Evolutionary conservation across 2,888 invertebrate species (phyloP).

Genomic region (Oligia strigilis): DNA sequence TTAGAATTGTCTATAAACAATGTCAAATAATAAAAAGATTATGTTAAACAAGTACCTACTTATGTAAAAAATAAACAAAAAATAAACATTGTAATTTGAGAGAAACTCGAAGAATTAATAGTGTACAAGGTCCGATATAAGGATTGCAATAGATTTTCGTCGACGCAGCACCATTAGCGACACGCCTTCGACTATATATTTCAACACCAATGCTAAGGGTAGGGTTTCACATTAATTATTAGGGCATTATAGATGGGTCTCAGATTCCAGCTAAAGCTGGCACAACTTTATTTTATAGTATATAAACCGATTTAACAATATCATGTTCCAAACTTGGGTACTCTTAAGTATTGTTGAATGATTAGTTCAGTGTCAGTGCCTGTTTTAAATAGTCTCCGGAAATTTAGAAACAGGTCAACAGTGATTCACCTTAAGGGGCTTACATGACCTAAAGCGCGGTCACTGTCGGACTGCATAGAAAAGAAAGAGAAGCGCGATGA

Average conservation of each 20-base stretch:
- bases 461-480: no score
- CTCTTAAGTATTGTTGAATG: neutral
- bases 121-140: neutral
- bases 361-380: neutral
- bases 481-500: no score
- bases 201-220: neutral
- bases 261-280: neutral
- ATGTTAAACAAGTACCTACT: no score
- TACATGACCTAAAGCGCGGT: no score
- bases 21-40: no score
- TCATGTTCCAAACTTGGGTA: neutral
- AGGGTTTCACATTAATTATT: neutral
- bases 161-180: neutral
- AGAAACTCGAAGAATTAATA: conserved; percentile 14
- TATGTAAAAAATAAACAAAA: no score
- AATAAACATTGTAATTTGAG: no score
- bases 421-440: neutral
- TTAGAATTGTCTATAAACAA: no score
- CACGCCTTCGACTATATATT: neutral
- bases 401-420: neutral
- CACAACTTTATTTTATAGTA: neutral
- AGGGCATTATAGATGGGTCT: neutral
- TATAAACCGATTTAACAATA: neutral
- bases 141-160: neutral
- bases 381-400: neutral